Evolutionary conservation across 2,113 vertebrate species (phyloP).

Genomic region (Arothron firmamentum): DNA sequence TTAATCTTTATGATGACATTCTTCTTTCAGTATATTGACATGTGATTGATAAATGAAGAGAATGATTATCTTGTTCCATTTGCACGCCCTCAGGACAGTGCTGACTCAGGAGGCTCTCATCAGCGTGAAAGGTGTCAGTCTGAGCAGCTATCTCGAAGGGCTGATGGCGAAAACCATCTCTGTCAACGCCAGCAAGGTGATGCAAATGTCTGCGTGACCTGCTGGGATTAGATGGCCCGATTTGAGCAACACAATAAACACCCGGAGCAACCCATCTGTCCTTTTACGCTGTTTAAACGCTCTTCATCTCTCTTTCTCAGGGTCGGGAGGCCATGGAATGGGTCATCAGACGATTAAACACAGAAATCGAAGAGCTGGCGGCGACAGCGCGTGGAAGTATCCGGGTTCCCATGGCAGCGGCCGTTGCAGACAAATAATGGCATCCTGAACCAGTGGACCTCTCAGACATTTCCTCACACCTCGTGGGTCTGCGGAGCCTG

Average conservation of each 20-base stretch:
- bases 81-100: slow-evolving; percentile 78
- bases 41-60: neutral
- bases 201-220: neutral
- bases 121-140: slow-evolving; percentile 92
- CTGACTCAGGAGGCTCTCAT: slow-evolving; percentile 95
- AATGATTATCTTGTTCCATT: neutral
- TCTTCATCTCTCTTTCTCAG: slow-evolving; percentile 56
- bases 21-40: neutral
- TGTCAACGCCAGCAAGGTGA: slow-evolving; percentile 89
- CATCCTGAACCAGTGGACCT: slow-evolving; percentile 35
- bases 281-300: neutral
- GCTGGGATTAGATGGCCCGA: too few relatives aligned
- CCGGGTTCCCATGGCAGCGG: slow-evolving; percentile 86
- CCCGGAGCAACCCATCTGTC: too few relatives aligned
- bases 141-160: slow-evolving; percentile 93
- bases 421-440: slow-evolving; percentile 83
- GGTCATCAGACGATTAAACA: slow-evolving; percentile 90
- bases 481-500: slow-evolving; percentile 44
- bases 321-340: slow-evolving; percentile 97
- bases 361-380: slow-evolving; percentile 89
- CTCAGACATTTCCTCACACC: slow-evolving; percentile 24
- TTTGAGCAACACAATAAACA: too few relatives aligned
- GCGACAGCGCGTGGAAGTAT: slow-evolving; percentile 87
- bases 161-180: slow-evolving; percentile 96
- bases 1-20: neutral